Conservation (phyloP, 2,113 vertebrate genomes). For the Pseudorectes ferrugineus region DNA sequence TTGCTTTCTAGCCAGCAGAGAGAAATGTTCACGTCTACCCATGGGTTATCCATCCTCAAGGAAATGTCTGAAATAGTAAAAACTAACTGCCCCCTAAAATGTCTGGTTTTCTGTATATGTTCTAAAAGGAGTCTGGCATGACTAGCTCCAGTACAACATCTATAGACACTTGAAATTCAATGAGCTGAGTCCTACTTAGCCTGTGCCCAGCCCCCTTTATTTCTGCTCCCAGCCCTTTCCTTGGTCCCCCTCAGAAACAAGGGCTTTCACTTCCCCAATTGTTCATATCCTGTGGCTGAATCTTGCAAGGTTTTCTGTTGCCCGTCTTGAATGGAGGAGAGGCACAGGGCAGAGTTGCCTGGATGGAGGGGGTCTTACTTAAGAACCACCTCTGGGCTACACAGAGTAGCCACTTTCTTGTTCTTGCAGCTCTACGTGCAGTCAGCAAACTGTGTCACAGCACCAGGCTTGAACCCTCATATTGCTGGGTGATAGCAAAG, state of each 20-base stretch:
- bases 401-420: not conserved
- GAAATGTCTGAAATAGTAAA: not conserved
- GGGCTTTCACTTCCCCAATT: not conserved
- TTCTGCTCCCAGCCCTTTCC: not conserved
- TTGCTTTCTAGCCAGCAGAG: not conserved
- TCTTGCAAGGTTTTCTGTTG: not conserved
- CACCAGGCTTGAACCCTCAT: not conserved
- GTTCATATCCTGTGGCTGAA: not conserved
- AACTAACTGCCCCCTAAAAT: not conserved
- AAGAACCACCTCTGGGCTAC: not conserved
- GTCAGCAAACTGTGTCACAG: not conserved
- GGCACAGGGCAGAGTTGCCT: not conserved
- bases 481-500: not conserved
- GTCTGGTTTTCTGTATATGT: not conserved
- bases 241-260: not conserved
- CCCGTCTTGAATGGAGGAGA: not conserved
- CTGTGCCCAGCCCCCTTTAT: not conserved
- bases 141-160: not conserved
- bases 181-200: not conserved
- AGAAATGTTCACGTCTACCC: not conserved
- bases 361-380: not conserved
- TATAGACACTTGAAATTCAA: not conserved
- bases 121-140: not conserved
- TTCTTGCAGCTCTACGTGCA: not conserved
- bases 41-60: not conserved